Evolutionary conservation across 2,113 vertebrate genomes (phyloP).

Genomic region (Eublepharis macularius): DNA sequence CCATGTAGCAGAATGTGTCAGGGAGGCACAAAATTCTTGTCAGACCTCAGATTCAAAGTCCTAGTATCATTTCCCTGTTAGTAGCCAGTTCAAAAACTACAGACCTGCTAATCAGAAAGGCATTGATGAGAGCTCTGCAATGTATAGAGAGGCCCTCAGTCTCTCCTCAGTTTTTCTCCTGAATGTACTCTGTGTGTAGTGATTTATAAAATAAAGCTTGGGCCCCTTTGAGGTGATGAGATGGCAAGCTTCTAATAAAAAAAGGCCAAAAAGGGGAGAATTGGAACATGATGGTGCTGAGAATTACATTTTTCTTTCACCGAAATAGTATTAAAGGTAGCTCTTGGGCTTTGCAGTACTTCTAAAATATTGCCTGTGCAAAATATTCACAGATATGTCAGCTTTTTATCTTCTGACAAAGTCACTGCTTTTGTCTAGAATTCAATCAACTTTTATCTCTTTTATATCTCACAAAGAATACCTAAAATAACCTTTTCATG

Average conservation of each 20-base stretch:
- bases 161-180: neutral
- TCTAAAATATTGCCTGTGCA: neutral
- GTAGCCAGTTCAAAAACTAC: too few species aligned
- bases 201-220: neutral
- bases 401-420: neutral
- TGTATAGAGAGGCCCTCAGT: too few species aligned
- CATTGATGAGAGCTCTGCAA: too few species aligned
- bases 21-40: too few species aligned
- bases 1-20: too few species aligned
- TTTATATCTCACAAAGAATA: slow-evolving; percentile 3
- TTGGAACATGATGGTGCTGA: fast-evolving
- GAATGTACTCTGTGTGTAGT: neutral
- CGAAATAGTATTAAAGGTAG: neutral
- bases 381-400: neutral
- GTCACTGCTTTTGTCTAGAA: neutral
- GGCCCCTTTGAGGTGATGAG: neutral
- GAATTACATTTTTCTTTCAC: neutral
- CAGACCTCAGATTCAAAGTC: too few species aligned
- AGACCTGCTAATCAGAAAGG: too few species aligned
- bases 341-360: neutral
- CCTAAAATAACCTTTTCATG: neutral
- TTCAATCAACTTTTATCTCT: slow-evolving; percentile 15
- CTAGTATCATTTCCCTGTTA: too few species aligned
- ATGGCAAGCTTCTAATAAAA: slow-evolving; percentile 1
- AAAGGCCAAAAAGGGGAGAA: neutral